These are phyloP conservation scores for Crax fasciolata DNA, from an alignment of 2,797 vertebrate genomes.

Conservation along the genomic window DNA sequence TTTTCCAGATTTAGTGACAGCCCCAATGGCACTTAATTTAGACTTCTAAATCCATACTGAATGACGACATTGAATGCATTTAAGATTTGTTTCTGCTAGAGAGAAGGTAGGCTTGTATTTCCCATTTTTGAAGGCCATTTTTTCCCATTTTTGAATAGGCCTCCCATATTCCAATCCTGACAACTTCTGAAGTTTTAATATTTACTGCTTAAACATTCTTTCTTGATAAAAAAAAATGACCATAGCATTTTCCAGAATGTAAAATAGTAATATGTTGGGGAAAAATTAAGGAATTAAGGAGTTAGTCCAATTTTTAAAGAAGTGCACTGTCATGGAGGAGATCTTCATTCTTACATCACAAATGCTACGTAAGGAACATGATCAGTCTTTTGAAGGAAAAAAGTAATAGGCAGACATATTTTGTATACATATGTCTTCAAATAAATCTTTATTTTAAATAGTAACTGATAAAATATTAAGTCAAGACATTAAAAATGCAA, in stretches of 20 bases:
- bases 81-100: background rate
- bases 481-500: conserved; percentile 26
- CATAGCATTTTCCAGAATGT: background rate
- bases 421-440: background rate
- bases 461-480: background rate
- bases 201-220: background rate
- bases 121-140: conserved; percentile 22
- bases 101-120: background rate
- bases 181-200: background rate
- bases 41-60: background rate
- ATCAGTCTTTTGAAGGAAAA: background rate
- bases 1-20: background rate
- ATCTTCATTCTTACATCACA: background rate
- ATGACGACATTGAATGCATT: background rate
- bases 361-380: background rate
- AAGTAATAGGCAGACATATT: background rate
- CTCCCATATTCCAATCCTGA: background rate
- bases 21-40: background rate
- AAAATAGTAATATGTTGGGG: background rate
- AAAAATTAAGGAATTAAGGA: background rate
- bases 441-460: background rate
- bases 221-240: background rate
- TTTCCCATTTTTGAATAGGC: background rate
- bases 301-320: background rate
- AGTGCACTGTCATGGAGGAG: background rate